A percentile compares a stretch with the other conserved stretches of the same genome.
Evolutionary conservation across 2,113 vertebrate genomes (phyloP).

Genomic region (Cyprinus carpio): DNA sequence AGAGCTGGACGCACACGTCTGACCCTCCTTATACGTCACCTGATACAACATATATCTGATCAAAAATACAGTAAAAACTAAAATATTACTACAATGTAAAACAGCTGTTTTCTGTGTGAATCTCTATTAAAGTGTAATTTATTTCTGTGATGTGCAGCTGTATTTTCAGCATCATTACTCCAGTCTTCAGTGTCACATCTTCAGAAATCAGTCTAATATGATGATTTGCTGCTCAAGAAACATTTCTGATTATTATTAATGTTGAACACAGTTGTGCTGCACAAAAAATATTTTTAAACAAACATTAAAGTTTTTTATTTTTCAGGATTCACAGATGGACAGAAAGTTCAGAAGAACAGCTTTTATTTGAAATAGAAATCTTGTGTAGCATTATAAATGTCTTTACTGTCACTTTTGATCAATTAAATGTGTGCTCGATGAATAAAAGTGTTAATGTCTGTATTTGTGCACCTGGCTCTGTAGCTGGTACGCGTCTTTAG

Average conservation of each 20-base stretch:
- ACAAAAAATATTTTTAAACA: background rate
- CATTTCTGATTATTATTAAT: too few relatives aligned
- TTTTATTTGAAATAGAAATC: background rate
- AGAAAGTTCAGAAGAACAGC: background rate
- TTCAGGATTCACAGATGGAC: background rate
- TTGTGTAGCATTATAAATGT: background rate
- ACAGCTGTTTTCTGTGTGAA: background rate
- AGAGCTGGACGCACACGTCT: constrained; percentile 72
- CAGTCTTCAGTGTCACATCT: background rate
- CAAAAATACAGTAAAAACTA: background rate
- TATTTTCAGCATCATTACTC: background rate
- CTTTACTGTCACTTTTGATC: background rate
- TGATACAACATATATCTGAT: constrained; percentile 48
- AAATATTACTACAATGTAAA: background rate
- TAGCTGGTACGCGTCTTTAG: constrained; percentile 72
- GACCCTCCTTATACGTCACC: constrained; percentile 81
- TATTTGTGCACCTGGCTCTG: constrained; percentile 57
- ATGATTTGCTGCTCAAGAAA: too few relatives aligned
- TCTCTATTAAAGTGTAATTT: background rate
- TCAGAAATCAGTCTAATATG: background rate
- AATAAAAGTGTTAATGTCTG: background rate
- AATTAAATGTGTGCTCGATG: background rate
- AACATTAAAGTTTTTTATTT: background rate
- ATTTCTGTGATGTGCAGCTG: background rate
- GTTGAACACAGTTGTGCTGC: background rate